phyloP scores from a whole-genome alignment of 2,888 invertebrate species.

The Netelia virgata region DNA sequence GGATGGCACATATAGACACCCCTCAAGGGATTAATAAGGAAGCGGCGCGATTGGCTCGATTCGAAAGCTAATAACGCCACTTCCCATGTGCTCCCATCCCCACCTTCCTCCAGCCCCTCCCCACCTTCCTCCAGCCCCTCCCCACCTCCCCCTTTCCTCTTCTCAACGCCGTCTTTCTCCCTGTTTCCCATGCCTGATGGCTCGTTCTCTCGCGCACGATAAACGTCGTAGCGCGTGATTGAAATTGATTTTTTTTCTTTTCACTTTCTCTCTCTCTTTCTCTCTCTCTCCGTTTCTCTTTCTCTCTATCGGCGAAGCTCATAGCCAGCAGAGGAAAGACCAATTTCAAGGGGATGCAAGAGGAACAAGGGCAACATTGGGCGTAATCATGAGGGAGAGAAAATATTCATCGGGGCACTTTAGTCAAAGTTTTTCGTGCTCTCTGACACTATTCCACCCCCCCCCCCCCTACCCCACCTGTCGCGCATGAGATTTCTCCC shows the following conservation, averaged over 20 bases:
- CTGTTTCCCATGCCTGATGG: slow-evolving; percentile 21
- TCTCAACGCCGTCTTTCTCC: slow-evolving; percentile 14
- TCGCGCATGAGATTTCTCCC: neutral
- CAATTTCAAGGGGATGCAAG: slow-evolving; percentile 53
- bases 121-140: neutral
- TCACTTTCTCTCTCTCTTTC: slow-evolving; percentile 41
- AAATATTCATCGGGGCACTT: slow-evolving; percentile 69
- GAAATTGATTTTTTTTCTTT: slow-evolving; percentile 76
- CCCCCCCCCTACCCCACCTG: neutral
- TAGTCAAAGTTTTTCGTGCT: slow-evolving; percentile 41
- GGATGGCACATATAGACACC: slow-evolving; percentile 34
- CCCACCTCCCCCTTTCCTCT: neutral
- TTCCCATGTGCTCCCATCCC: slow-evolving; percentile 52
- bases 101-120: neutral
- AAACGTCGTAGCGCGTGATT: slow-evolving; percentile 74
- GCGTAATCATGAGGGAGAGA: slow-evolving; percentile 36
- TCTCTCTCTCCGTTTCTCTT: slow-evolving; percentile 3
- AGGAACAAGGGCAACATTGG: neutral
- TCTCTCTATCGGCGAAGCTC: slow-evolving; percentile 36
- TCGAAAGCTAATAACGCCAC: slow-evolving; percentile 80
- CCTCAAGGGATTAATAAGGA: slow-evolving; percentile 71
- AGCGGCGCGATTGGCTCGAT: slow-evolving; percentile 81
- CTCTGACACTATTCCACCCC: neutral
- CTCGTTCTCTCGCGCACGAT: slow-evolving; percentile 50
- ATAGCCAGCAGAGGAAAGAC: slow-evolving; percentile 51